Evolutionary conservation across 2,797 vertebrate genomes (phyloP), one percentile per base, ranked within the genome.

Genomic region (Salarias fasciatus): DNA sequence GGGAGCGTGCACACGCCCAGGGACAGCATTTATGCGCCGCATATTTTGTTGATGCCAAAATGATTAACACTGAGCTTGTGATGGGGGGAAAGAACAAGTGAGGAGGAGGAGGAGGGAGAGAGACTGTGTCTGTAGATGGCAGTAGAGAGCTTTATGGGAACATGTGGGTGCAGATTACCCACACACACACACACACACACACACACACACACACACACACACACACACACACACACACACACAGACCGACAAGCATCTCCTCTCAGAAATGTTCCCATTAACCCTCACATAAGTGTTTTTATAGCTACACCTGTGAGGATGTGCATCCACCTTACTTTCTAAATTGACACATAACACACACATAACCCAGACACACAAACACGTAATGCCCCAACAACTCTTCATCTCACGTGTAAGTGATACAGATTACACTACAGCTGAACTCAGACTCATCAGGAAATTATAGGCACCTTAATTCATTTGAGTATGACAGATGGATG

Each of bases 61-160:
- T 73, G 67, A 89, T 83, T 77, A 85, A 73, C 62, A 65, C 36
- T 2, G 6, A 48, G 43, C 65, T 77, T 47, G 44, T 53, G 68
- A 78, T 74, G 43, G n/a, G 43, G 12, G 68, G 59, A 61, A 41
- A 71, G 64, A 28, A 60, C 28, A 53, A 47, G 49, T 30, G 28
- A 61, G 53, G 50, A 61, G 46, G 31, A 53, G 57, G 33, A 5
- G 49, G 46, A 79, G 69, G 60, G 47, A 65, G 46, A 65, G 63
- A 65, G 29, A 70, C 53, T 61, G 75, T 52, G 86, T 86, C 89
- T 91, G 86, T 86, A 91, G 88, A 90, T 89, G 90, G 88, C 89
- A 88, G 87, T 82, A 91, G 88, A 90, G 88, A 48, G 87, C 90
- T 90, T 79, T 59, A 80, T 83, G 86, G 88, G 62, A 80, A 47